Evolutionary conservation across 2,888 invertebrate species (phyloP), one percentile per base, ranked within the genome.

Genomic region (Mesorhabditis sp.): DNA sequence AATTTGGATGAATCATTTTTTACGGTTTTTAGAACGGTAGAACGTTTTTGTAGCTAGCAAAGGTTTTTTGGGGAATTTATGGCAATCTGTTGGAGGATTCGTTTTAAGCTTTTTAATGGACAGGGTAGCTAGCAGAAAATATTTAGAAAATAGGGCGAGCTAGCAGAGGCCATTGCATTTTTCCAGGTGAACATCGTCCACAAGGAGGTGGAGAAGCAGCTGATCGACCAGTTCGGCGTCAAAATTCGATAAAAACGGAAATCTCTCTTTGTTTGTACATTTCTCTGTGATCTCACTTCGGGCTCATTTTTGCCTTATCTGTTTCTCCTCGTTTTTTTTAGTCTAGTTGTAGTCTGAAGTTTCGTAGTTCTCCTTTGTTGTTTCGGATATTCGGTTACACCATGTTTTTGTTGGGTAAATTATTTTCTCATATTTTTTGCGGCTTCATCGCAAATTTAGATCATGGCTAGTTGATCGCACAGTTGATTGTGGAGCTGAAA

Each of bases 131-230:
- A 28, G 28, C 28, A 28, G 28, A 2, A 2, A 2, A 28, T 28
- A 28, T 28, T 28, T 28, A 28, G 28, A 28, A 28, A 28, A 28
- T 28, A 28, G 28, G 28, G 28, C 28, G 28, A 28, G 28, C 28
- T 28, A 28, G 28, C 28, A 28, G 28, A 28, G 28, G 28, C 28
- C 28, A 28, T 28, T 7, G 10, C 41, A 4, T 69, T 45, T 42
- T 63, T 72, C 44, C 71, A 76, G 76, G 79, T 83, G 13, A 84
- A 84, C 67, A 72, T 77, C 41, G 68, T 84, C 41, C 84, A 84
- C 72, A 78, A 78, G 70, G 71, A 74, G 67, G 80, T 84, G 68
- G 82, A 80, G 62, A 63, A 69, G 6, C 67, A 76, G 13, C 71
- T 84, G 63, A 66, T 70, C 10, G 73, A 75, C 41, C 67, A 72